Evolutionary conservation across 2,113 vertebrate genomes (phyloP).

Genomic region (Serilophus lunatus): DNA sequence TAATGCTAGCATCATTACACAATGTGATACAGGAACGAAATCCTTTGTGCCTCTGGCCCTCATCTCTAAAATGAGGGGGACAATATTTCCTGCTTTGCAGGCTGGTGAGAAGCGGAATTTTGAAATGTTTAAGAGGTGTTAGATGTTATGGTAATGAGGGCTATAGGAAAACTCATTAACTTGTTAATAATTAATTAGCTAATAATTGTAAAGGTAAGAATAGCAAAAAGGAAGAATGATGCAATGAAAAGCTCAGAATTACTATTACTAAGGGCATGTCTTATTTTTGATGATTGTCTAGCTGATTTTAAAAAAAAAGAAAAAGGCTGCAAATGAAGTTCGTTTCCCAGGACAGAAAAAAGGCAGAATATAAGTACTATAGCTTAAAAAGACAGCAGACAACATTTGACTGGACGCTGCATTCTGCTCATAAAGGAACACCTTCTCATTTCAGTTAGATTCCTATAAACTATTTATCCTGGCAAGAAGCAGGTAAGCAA

Average conservation of each 20-base stretch:
- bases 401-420: neutral
- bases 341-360: neutral
- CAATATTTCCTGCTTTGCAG: neutral
- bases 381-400: neutral
- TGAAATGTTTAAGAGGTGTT: neutral
- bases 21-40: neutral
- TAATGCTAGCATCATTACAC: neutral
- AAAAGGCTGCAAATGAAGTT: neutral
- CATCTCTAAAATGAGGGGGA: neutral
- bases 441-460: slow-evolving; percentile 30
- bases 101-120: neutral
- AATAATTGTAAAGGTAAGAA: slow-evolving; percentile 36
- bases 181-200: slow-evolving; percentile 56
- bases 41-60: neutral
- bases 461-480: slow-evolving; percentile 29
- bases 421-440: neutral
- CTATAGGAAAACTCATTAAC: slow-evolving; percentile 37
- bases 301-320: neutral
- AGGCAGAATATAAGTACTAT: neutral
- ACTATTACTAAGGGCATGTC: neutral
- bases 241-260: neutral
- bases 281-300: neutral
- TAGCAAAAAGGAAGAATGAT: slow-evolving; percentile 6
- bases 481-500: neutral
- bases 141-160: neutral